phyloP scores from a whole-genome alignment of 2,113 vertebrate genomes.

The Smithornis capensis region DNA sequence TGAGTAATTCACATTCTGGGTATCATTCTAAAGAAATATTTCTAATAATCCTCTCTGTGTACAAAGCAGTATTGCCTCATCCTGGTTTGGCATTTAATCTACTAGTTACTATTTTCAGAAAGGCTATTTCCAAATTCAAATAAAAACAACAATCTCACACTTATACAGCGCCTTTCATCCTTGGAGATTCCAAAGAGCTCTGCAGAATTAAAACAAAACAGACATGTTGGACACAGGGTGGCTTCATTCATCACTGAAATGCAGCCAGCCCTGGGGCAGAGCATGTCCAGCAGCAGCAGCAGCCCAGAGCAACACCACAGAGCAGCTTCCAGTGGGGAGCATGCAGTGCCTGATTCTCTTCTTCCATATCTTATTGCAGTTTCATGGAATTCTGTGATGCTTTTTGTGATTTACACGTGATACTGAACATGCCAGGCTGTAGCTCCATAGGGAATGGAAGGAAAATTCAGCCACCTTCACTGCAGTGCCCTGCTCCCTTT shows the following conservation, averaged over 20 bases:
- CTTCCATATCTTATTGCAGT: neutral
- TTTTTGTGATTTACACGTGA: neutral
- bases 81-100: conserved; percentile 55
- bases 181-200: conserved; percentile 10
- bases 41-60: conserved; percentile 69
- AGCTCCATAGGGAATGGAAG: neutral
- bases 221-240: neutral
- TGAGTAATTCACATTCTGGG: conserved; percentile 61
- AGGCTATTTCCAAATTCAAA: conserved; percentile 63
- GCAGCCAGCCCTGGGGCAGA: neutral
- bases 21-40: conserved; percentile 69
- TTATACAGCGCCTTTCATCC: conserved; percentile 26
- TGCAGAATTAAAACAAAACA: conserved; percentile 57
- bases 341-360: neutral
- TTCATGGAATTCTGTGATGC: neutral
- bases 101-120: conserved; percentile 67
- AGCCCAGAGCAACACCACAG: neutral
- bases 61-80: conserved; percentile 64
- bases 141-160: conserved; percentile 49
- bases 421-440: neutral
- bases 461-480: neutral
- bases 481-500: neutral
- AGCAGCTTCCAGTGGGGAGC: neutral
- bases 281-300: neutral
- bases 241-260: conserved; percentile 21